Evolutionary conservation across 2,888 invertebrate genomes (phyloP).

Genomic region (Leptodirus hochenwartii): DNA sequence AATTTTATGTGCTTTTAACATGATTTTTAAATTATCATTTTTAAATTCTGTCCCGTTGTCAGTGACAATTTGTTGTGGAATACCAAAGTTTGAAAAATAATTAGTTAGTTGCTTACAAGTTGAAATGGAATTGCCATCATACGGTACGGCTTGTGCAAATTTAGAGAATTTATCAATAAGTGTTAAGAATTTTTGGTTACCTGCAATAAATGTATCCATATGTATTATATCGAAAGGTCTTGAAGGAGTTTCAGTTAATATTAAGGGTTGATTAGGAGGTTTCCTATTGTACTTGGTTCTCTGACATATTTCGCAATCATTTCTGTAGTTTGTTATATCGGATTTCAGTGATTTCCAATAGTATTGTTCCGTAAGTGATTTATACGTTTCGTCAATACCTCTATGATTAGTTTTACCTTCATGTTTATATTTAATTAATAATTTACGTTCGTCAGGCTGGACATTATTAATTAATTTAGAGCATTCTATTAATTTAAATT

Average conservation of each 20-base stretch:
- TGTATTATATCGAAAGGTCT: constrained; percentile 9
- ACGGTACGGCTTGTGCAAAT: constrained; percentile 11
- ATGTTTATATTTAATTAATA: constrained; percentile 10
- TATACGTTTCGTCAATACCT: constrained; percentile 12
- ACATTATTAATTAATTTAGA: constrained; percentile 9
- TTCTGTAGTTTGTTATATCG: constrained; percentile 7
- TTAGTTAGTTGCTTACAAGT: constrained; percentile 9
- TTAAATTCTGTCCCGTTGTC: constrained; percentile 14
- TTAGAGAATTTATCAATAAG: constrained; percentile 13
- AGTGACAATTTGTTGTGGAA: constrained; percentile 11
- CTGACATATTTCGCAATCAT: constrained; percentile 7
- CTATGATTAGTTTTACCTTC: constrained; percentile 11
- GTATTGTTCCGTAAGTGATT: constrained; percentile 9
- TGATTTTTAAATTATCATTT: constrained; percentile 10
- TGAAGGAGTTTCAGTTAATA: constrained; percentile 5
- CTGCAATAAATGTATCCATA: constrained; percentile 5
- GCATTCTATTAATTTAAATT: constrained; percentile 3
- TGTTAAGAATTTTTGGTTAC: constrained; percentile 11
- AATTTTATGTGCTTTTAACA: constrained; percentile 12
- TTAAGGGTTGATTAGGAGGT: constrained; percentile 6
- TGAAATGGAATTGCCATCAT: constrained; percentile 6
- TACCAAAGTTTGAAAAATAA: constrained; percentile 12
- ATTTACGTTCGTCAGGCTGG: constrained; percentile 6
- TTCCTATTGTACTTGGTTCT: constrained; percentile 8
- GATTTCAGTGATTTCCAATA: constrained; percentile 10